phyloP scores from a whole-genome alignment of 2,888 invertebrate genomes.

The Nomada lathburiana region DNA sequence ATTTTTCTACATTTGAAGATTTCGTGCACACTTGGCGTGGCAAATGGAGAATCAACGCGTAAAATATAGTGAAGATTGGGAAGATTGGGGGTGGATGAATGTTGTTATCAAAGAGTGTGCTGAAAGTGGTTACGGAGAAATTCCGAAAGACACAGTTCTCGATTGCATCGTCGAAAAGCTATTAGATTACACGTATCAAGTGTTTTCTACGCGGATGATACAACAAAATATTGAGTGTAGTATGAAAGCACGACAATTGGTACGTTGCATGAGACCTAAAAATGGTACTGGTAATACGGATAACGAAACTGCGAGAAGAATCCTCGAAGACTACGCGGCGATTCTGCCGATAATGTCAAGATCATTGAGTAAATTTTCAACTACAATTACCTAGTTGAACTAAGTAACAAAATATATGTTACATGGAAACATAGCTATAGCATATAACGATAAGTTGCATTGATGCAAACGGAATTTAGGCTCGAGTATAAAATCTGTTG shows the following conservation, averaged over 20 bases:
- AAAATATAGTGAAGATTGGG: conserved; percentile 76
- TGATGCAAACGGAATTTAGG: conserved; percentile 9
- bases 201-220: conserved; percentile 27
- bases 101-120: conserved; percentile 74
- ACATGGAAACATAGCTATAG: neutral
- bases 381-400: too few species aligned
- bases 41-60: conserved; percentile 75
- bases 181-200: conserved; percentile 62
- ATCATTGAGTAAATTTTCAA: conserved; percentile 25
- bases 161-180: conserved; percentile 75
- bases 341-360: conserved; percentile 46
- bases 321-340: conserved; percentile 58
- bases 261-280: conserved; percentile 60
- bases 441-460: neutral
- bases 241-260: conserved; percentile 35
- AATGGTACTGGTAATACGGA: conserved; percentile 58
- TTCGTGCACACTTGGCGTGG: conserved; percentile 73
- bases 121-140: conserved; percentile 69
- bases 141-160: conserved; percentile 72
- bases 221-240: conserved; percentile 31
- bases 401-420: neutral
- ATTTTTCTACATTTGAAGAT: conserved; percentile 63
- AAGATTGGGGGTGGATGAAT: conserved; percentile 79
- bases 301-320: conserved; percentile 58
- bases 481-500: neutral